Evolutionary conservation across 2,797 vertebrate species (phyloP).

Genomic region (Halcyon chelicuti): DNA sequence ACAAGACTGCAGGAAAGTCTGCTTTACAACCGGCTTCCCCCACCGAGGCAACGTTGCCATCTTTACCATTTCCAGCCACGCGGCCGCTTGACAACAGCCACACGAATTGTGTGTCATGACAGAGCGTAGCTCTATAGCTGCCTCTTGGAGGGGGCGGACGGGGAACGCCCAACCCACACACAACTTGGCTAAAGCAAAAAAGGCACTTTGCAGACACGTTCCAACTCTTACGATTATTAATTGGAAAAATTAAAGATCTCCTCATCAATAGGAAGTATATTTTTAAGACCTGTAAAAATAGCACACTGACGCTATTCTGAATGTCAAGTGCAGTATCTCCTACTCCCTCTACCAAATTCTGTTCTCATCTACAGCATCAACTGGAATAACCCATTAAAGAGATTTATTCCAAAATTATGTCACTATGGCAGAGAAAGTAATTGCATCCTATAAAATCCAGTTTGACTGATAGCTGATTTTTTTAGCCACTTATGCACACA

Average conservation of each 20-base stretch:
- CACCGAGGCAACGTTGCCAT: not conserved
- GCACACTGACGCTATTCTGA: not conserved
- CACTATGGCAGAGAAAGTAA: not conserved
- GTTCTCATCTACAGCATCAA: not conserved
- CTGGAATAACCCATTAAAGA: not conserved
- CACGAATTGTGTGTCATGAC: not conserved
- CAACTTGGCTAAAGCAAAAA: not conserved
- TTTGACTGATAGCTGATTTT: not conserved
- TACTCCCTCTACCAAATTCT: not conserved
- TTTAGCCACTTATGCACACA: not conserved
- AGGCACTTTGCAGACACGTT: not conserved
- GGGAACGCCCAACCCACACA: not conserved
- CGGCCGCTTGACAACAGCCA: not conserved
- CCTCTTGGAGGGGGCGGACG: rapidly evolving
- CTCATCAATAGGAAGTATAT: not conserved
- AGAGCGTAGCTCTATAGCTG: rapidly evolving
- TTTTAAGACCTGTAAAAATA: not conserved
- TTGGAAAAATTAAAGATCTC: not conserved
- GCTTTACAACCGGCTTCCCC: not conserved
- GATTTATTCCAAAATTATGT: not conserved
- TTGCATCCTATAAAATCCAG: not conserved
- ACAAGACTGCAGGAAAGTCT: not conserved
- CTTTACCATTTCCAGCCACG: not conserved
- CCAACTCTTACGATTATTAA: not conserved
- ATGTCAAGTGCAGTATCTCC: not conserved